Conservation (phyloP, 23 tunicate species). For the Trididemnum miniatum region DNA sequence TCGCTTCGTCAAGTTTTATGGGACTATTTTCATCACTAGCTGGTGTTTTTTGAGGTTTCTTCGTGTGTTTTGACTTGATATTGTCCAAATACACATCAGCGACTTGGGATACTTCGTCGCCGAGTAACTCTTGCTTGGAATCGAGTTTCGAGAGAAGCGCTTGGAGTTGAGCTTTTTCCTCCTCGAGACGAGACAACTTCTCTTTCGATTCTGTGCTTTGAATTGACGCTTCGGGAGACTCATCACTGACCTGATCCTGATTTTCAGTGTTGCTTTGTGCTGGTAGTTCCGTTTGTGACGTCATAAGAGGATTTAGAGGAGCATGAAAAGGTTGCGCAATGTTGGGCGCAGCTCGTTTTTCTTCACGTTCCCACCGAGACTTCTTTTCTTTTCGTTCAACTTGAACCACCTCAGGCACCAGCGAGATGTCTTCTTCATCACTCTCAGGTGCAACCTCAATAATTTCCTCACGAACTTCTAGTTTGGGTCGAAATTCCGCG, state of each 20-base stretch:
- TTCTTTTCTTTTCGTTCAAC: not conserved
- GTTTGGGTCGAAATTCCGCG: conserved; percentile 35
- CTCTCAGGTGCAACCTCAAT: conserved; percentile 29
- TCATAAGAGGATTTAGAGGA: not conserved
- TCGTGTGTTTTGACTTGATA: conserved; percentile 29
- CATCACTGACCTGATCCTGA: not conserved
- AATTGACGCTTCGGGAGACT: not conserved
- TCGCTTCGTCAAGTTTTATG: not conserved
- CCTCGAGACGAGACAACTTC: conserved; percentile 55
- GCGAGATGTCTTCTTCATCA: not conserved
- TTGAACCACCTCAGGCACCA: not conserved
- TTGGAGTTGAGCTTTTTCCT: conserved; percentile 67
- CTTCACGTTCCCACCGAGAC: conserved; percentile 7
- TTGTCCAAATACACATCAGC: conserved; percentile 56
- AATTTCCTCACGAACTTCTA: conserved; percentile 45
- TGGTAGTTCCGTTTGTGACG: not conserved
- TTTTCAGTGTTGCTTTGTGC: not conserved
- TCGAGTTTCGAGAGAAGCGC: conserved; percentile 66
- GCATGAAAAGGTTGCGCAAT: conserved; percentile 43
- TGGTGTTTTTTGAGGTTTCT: conserved; percentile 3
- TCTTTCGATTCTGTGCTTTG: not conserved
- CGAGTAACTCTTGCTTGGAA: conserved; percentile 56
- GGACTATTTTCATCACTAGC: not conserved
- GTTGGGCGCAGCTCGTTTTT: not conserved
- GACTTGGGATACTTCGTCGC: conserved; percentile 57